Percentiles rank a stretch among this genome's conserved stretches.
These are phyloP conservation scores for Syngnathus floridae DNA, from an alignment of 2,113 vertebrate genomes.

Conservation along the genomic window DNA sequence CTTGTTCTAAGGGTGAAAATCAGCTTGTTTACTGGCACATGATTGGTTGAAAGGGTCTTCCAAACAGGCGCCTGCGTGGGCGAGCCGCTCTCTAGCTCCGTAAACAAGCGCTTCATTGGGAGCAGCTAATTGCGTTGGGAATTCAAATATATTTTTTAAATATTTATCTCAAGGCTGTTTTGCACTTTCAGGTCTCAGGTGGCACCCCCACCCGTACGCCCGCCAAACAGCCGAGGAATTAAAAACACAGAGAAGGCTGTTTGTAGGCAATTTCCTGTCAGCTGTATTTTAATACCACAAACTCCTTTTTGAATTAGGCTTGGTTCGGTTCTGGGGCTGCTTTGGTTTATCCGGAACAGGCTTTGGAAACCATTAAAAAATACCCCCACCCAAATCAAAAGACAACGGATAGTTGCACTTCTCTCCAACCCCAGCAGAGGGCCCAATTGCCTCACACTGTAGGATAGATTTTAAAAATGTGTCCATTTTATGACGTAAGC, in stretches of 20 bases:
- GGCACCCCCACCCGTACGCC: neutral
- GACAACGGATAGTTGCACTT: slow-evolving; percentile 15
- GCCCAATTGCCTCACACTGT: neutral
- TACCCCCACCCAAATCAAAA: neutral
- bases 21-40: neutral
- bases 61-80: slow-evolving; percentile 17
- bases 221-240: slow-evolving; percentile 34
- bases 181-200: slow-evolving; percentile 1
- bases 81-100: slow-evolving; percentile 19
- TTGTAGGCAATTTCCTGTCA: neutral
- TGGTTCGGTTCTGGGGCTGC: too few relatives aligned
- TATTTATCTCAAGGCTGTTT: slow-evolving; percentile 49
- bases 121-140: slow-evolving; percentile 43
- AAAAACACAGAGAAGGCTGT: neutral
- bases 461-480: neutral
- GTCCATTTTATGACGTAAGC: slow-evolving; percentile 37
- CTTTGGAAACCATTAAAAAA: neutral
- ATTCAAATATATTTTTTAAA: slow-evolving; percentile 43
- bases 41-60: neutral
- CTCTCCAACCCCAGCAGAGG: slow-evolving; percentile 52
- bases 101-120: slow-evolving; percentile 47
- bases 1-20: neutral
- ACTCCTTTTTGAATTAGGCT: too few relatives aligned
- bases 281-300: too few relatives aligned
- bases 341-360: too few relatives aligned